Evolutionary conservation across 2,888 invertebrate species (phyloP).

Genomic region (Endotricha flammealis): DNA sequence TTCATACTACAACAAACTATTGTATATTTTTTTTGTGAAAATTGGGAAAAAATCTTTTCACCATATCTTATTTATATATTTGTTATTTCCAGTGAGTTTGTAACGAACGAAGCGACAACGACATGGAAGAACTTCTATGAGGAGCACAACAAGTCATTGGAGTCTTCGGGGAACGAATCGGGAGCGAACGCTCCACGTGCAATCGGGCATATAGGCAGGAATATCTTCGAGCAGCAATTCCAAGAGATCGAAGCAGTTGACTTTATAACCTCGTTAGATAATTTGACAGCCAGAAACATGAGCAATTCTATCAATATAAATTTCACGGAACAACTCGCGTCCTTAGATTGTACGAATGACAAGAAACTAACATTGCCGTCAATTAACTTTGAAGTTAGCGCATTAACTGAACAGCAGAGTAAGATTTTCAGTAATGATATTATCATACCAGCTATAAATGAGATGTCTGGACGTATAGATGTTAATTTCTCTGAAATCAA

Average conservation of each 20-base stretch:
- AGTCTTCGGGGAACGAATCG: conserved; percentile 57
- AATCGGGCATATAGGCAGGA: conserved; percentile 51
- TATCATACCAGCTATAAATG: conserved; percentile 34
- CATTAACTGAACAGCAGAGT: conserved; percentile 48
- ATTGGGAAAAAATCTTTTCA: too few relatives aligned
- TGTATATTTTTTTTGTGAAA: too few relatives aligned
- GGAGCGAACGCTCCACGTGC: conserved; percentile 33
- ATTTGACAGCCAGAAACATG: conserved; percentile 28
- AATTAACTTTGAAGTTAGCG: conserved; percentile 50
- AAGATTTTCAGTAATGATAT: conserved; percentile 52
- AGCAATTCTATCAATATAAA: conserved; percentile 41
- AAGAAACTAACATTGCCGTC: conserved; percentile 35
- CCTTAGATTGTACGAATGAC: conserved; percentile 41
- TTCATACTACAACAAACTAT: too few relatives aligned
- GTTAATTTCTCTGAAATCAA: conserved; percentile 55
- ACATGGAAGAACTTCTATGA: conserved; percentile 71
- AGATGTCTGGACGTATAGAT: conserved; percentile 47
- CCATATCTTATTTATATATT: too few relatives aligned
- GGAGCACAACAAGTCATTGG: conserved; percentile 62
- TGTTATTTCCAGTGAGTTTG: conserved; percentile 50
- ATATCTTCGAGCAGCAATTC: conserved; percentile 58
- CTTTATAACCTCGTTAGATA: conserved; percentile 29
- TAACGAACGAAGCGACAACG: conserved; percentile 63
- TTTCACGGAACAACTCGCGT: conserved; percentile 41
- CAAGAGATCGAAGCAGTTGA: conserved; percentile 55